Evolutionary conservation across 2,113 vertebrate genomes (phyloP), one percentile per base, ranked within the genome.

Genomic region (Catagonus wagneri): DNA sequence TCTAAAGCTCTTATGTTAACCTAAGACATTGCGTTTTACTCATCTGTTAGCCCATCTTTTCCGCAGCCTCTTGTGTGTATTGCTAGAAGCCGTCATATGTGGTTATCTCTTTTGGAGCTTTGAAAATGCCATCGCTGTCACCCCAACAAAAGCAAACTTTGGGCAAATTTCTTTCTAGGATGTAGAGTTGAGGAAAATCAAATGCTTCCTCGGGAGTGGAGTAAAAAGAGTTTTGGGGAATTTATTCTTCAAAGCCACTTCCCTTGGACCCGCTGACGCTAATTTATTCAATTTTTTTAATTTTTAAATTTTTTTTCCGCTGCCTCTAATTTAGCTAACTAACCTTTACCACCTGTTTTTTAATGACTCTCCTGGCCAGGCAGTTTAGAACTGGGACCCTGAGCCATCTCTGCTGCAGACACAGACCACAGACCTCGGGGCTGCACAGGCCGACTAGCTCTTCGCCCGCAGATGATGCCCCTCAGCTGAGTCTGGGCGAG

Each of bases 161-260:
- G 90, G 66, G 58, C 23, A 91, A 88, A 54, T 3, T 89, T 83
- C 32, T 74, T 79, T 86, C 68, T 79, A 65, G 29, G 54, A 86
- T 5, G 5, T 23, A 61, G 17, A 93, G 39, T 16, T 89, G 39
- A 94, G 69, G 63, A 89, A 97, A 95, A 94, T 80, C 20, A 94
- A 91, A 93, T 83, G 36, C 23, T 85, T 94, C 36, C 66, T 78
- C 65, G 6, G 60, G 3, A n/a, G 50, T n/a, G 12, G 44, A 76
- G 69, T 34, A 84, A 75, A 69, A 58, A 58, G 13, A 27, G 1
- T 66, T 36, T 90, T 65, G 50, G 39, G 1, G 0, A 71, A 93
- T 79, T 76, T 66, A 81, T 27, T 8, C 36, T 93, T 94, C 87
- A 95, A 83, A 79, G 79, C 32, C n/a, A 92, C 63, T 83, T 91